Conservation (phyloP, 2,888 invertebrate genomes). For the Stenolophus ochropezus region DNA sequence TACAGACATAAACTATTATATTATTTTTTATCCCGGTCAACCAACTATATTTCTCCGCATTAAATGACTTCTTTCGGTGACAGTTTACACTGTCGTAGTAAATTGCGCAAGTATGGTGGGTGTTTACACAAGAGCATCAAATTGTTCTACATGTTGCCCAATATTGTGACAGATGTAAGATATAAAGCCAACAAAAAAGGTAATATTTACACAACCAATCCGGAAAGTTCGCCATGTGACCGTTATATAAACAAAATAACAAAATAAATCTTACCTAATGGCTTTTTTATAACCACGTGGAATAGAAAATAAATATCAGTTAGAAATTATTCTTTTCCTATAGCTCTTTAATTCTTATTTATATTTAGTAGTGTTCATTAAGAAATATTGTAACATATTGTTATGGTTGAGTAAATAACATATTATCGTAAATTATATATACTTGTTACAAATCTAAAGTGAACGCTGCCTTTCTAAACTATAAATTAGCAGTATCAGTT, state of each 20-base stretch:
- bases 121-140: slow-evolving; percentile 4
- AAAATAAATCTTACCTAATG: slow-evolving; percentile 23
- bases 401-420: neutral
- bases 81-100: neutral
- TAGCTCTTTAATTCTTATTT: neutral
- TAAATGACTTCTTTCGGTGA: neutral
- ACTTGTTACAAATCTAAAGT: neutral
- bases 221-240: slow-evolving; percentile 15
- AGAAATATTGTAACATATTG: neutral
- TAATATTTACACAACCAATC: slow-evolving; percentile 32
- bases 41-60: neutral
- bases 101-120: neutral
- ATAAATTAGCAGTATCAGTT: neutral
- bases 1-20: no score
- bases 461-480: neutral
- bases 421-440: neutral
- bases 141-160: slow-evolving; percentile 11
- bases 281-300: slow-evolving; percentile 27
- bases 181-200: slow-evolving; percentile 23
- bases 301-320: slow-evolving; percentile 7
- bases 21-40: no score
- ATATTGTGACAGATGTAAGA: slow-evolving; percentile 28
- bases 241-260: slow-evolving; percentile 35
- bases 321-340: neutral
- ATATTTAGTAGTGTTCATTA: neutral